Evolutionary conservation across 2,888 invertebrate genomes (phyloP).

Genomic region (Pseudococcus viburni): DNA sequence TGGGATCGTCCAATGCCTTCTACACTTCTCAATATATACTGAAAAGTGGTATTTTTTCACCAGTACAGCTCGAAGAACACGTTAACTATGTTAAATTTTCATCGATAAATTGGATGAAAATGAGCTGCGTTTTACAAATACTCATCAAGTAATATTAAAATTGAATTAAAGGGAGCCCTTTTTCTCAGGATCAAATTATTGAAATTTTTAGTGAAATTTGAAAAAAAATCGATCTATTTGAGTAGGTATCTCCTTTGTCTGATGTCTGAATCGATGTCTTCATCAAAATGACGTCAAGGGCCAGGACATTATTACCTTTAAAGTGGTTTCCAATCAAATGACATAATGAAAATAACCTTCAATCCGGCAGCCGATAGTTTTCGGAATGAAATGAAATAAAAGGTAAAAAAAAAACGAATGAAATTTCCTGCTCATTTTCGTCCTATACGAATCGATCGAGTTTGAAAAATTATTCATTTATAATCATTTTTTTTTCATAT

Average conservation of each 20-base stretch:
- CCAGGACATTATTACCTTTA: not conserved
- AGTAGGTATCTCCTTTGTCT: not conserved
- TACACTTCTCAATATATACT: not conserved
- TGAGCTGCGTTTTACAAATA: not conserved
- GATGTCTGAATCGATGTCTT: not conserved
- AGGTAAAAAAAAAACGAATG: not conserved
- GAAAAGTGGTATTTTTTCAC: slow-evolving; percentile 4
- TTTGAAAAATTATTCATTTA: not conserved
- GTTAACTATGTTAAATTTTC: not conserved
- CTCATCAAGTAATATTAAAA: not conserved
- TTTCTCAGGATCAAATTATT: not conserved
- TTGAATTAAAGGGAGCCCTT: not conserved
- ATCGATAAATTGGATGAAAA: not conserved
- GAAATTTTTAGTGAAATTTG: not conserved
- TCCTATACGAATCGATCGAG: not conserved
- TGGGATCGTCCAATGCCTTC: not conserved
- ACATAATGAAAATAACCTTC: not conserved
- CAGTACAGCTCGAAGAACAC: slow-evolving; percentile 1
- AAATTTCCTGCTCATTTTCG: not conserved
- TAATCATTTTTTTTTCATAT: slow-evolving; percentile 1
- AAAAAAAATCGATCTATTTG: not conserved
- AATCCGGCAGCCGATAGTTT: not conserved
- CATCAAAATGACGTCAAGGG: not conserved
- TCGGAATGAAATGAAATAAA: not conserved
- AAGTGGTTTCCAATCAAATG: not conserved